phyloP scores from a whole-genome alignment of 2,797 vertebrate genomes.

The Pachyuromys duprasi region DNA sequence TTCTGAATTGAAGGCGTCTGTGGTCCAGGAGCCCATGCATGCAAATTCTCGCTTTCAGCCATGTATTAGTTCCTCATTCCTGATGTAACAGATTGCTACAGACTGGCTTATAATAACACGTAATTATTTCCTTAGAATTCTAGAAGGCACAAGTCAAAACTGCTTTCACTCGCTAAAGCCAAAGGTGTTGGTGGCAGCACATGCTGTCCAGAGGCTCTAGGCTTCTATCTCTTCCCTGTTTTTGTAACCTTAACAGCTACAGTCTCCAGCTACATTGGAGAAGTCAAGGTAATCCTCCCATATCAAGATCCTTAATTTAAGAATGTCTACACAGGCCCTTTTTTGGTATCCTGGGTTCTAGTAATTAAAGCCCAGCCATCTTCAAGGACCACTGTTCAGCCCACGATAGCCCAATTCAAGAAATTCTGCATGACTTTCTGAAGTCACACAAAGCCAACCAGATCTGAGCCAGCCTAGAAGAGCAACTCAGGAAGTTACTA shows the following conservation, averaged over 20 bases:
- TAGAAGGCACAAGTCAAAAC: background rate
- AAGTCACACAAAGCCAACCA: constrained; percentile 21
- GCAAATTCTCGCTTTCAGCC: background rate
- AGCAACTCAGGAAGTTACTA: constrained; percentile 8
- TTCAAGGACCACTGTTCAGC: background rate
- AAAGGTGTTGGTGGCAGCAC: background rate
- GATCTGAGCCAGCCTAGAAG: background rate
- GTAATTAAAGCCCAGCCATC: background rate
- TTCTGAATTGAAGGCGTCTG: background rate
- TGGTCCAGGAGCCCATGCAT: background rate
- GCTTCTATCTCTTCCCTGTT: background rate
- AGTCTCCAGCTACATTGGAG: background rate
- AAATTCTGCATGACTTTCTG: background rate
- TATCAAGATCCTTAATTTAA: constrained; percentile 3
- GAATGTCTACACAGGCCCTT: background rate
- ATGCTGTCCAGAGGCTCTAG: background rate
- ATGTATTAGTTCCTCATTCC: background rate
- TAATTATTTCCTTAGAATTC: background rate
- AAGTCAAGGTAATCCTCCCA: background rate
- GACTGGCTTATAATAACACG: background rate
- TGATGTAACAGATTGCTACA: background rate
- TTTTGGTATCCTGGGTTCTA: background rate
- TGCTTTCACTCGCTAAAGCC: background rate
- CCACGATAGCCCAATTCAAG: background rate
- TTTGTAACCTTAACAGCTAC: background rate